Base-by-base conservation (phyloP, 2,113 vertebrate species). In the Nesogale talazaci region DNA sequence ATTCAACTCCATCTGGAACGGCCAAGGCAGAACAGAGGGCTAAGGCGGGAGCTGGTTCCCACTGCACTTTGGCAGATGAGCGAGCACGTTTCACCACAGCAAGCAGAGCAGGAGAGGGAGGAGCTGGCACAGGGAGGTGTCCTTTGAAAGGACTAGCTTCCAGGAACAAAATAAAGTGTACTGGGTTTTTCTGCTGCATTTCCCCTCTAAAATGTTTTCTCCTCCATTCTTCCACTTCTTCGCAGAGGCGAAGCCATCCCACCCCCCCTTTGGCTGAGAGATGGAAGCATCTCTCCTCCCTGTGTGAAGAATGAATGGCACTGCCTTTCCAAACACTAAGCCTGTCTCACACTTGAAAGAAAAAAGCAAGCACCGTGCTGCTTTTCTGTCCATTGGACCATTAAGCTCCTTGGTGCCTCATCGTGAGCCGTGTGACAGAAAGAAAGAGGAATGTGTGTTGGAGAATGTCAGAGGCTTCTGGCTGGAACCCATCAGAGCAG, bases 181-280 rank as follows among this genome's bases (percentile, higher is more conserved):
- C 6, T 52, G 31, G 5, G 7, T 14, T 90, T 85, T 63, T 90
- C 38, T 23, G 57, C 69, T 74, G 72, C 14, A 9, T 56, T 83
- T 74, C 75, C 84, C 63, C 80, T 92, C 61, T 75, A 82, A 94
- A 92, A 83, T 34, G 14, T 3, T 79, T 57, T 70, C 85, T 67
- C 61, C n/a, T 84, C 67, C 74, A 88, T 23, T 2, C 42, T 78
- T n/a, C 85, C 83, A 23, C 6, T 84, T 74, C 70, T 85, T 69
- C n/a, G 29, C 69, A 52, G 16, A 85, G 75, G 92, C 46, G 56
- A 86, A 74, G 67, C 17, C 75, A 40, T 85, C 78, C 88, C 79
- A 81, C 46, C 56, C n/a, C 27, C 3, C 16, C 17, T 67, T 72
- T 22, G 52, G 14, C 67, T 61, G 22, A 25, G 46, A 92, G 10